A percentile compares a stretch with the other conserved stretches of the same genome.
Evolutionary conservation across 2,888 invertebrate species (phyloP).

Genomic region (Pheosia gnoma): DNA sequence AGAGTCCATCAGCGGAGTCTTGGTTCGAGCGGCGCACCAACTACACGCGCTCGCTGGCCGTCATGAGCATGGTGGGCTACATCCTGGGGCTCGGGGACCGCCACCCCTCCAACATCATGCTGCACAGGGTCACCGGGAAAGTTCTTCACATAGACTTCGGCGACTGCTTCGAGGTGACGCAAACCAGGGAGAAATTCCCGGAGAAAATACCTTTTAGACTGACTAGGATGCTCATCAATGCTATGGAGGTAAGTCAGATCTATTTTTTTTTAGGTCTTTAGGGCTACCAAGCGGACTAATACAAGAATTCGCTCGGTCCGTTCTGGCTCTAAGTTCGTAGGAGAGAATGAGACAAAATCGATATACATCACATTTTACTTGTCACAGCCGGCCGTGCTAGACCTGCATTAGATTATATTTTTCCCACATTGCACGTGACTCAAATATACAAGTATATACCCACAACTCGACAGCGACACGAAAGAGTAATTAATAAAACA

Average conservation of each 20-base stretch:
- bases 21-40: slow-evolving; percentile 99
- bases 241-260: slow-evolving; percentile 90
- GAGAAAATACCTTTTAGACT: slow-evolving; percentile 99
- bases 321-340: too few species aligned
- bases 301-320: too few species aligned
- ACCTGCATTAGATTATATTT: too few species aligned
- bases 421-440: too few species aligned
- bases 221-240: slow-evolving; percentile 98
- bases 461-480: neutral
- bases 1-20: slow-evolving; percentile 98
- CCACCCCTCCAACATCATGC: slow-evolving; percentile 99
- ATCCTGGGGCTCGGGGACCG: slow-evolving; percentile 98
- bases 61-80: slow-evolving; percentile 99
- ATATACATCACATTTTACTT: too few species aligned
- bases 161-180: slow-evolving; percentile 99
- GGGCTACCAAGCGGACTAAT: too few species aligned
- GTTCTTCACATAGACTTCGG: slow-evolving; percentile 99
- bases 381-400: too few species aligned
- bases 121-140: slow-evolving; percentile 98
- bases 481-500: neutral
- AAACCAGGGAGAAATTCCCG: slow-evolving; percentile 99
- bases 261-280: neutral
- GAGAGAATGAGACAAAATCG: too few species aligned
- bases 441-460: too few species aligned
- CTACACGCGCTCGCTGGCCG: slow-evolving; percentile 97